Evolutionary conservation across 64 coral and sea anemone species (phyloP).

Genomic region (Actinia tenebrosa): DNA sequence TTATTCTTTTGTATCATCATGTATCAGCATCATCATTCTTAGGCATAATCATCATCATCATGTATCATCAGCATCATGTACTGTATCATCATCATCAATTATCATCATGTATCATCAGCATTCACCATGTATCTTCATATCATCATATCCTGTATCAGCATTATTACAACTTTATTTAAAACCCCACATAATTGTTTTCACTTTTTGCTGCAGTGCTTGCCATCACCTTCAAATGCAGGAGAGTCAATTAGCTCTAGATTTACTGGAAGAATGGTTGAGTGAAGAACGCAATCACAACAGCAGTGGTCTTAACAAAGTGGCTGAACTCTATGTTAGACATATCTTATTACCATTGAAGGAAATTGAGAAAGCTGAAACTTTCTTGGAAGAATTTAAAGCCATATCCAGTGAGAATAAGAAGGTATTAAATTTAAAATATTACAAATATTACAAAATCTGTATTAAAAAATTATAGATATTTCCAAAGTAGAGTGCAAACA

Average conservation of each 20-base stretch:
- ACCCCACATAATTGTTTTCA: background rate
- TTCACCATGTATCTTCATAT: too few relatives aligned
- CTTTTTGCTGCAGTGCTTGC: background rate
- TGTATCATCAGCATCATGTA: too few relatives aligned
- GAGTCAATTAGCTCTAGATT: background rate
- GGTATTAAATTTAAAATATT: background rate
- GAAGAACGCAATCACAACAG: background rate
- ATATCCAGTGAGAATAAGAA: background rate
- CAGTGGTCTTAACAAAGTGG: background rate
- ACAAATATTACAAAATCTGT: too few relatives aligned
- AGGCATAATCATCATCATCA: too few relatives aligned
- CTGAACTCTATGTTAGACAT: background rate
- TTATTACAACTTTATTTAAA: background rate
- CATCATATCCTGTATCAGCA: too few relatives aligned
- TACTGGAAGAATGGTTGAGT: background rate
- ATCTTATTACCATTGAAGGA: constrained; percentile 5
- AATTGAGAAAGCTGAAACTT: constrained; percentile 4
- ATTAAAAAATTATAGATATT: too few relatives aligned
- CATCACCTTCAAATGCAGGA: constrained; percentile 9
- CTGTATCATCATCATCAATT: too few relatives aligned
- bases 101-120: too few relatives aligned
- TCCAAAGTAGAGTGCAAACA: too few relatives aligned
- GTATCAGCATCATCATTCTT: too few relatives aligned
- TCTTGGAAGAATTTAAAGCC: background rate
- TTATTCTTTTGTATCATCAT: too few relatives aligned